Evolutionary conservation across 2,113 vertebrate species (phyloP).

Genomic region (Eulemur macaco): DNA sequence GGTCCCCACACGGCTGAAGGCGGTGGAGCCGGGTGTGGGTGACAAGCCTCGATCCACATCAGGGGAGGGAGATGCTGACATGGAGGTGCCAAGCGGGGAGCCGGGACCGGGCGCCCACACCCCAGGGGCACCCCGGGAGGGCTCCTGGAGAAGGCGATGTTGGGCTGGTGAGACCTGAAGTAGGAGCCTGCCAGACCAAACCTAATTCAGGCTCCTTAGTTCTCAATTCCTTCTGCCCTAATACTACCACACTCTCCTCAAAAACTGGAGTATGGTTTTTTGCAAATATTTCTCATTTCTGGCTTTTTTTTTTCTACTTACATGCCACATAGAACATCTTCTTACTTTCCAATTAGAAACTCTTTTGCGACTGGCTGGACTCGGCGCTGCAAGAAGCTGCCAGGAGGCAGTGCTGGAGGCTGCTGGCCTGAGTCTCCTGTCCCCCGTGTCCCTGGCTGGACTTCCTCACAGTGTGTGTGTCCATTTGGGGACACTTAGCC

Average conservation of each 20-base stretch:
- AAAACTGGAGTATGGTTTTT: background rate
- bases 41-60: rapidly evolving
- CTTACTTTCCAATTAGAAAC: rapidly evolving
- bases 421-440: rapidly evolving
- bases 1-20: rapidly evolving
- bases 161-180: too few species aligned
- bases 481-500: background rate
- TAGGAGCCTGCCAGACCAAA: rapidly evolving
- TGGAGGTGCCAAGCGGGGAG: background rate
- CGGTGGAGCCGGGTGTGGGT: rapidly evolving
- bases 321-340: rapidly evolving
- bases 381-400: background rate
- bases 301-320: background rate
- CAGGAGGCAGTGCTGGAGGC: rapidly evolving
- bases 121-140: rapidly evolving
- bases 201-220: rapidly evolving
- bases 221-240: background rate
- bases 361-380: rapidly evolving
- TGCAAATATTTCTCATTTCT: background rate
- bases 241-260: background rate
- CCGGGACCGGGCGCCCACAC: rapidly evolving
- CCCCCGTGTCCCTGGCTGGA: rapidly evolving
- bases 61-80: background rate
- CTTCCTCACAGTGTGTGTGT: rapidly evolving
- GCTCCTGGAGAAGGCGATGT: background rate